phyloP scores from a whole-genome alignment of 30 jellyfish, hydroid and myxozoan species.

The Cassiopea andromeda region DNA sequence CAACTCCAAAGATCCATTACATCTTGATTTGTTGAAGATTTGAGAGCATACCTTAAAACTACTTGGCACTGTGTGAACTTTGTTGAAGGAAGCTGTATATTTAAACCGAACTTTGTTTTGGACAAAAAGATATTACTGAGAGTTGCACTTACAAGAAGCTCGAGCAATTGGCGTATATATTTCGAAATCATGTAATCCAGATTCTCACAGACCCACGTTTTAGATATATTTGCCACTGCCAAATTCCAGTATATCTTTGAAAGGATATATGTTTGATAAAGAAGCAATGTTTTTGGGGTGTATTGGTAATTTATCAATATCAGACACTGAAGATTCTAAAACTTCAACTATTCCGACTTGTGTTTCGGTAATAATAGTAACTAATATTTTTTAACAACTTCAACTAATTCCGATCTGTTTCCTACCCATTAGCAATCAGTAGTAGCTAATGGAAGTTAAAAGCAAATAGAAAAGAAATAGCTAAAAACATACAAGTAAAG shows the following conservation, averaged over 20 bases:
- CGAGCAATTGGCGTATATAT: not conserved
- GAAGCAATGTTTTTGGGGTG: not conserved
- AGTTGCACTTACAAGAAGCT: not conserved
- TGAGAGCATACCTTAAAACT: not conserved
- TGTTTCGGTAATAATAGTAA: too few relatives aligned
- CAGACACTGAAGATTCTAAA: too few relatives aligned
- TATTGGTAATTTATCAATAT: not conserved
- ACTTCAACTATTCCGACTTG: too few relatives aligned
- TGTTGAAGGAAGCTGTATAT: not conserved
- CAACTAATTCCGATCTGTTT: too few relatives aligned
- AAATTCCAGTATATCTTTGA: not conserved
- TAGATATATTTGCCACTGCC: not conserved
- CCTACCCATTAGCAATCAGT: too few relatives aligned
- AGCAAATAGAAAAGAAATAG: too few relatives aligned
- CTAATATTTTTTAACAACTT: too few relatives aligned
- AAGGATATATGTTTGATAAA: not conserved
- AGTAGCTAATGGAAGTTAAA: too few relatives aligned
- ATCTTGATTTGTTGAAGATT: slow-evolving; percentile 1
- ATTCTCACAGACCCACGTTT: not conserved
- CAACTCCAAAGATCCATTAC: not conserved
- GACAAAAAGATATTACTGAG: not conserved
- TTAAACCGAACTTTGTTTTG: not conserved
- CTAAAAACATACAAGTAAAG: too few relatives aligned
- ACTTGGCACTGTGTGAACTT: not conserved
- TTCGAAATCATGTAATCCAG: not conserved